These are phyloP conservation scores for Calycopis cecrops DNA, from an alignment of 1,140 invertebrate species.

Conservation along the genomic window DNA sequence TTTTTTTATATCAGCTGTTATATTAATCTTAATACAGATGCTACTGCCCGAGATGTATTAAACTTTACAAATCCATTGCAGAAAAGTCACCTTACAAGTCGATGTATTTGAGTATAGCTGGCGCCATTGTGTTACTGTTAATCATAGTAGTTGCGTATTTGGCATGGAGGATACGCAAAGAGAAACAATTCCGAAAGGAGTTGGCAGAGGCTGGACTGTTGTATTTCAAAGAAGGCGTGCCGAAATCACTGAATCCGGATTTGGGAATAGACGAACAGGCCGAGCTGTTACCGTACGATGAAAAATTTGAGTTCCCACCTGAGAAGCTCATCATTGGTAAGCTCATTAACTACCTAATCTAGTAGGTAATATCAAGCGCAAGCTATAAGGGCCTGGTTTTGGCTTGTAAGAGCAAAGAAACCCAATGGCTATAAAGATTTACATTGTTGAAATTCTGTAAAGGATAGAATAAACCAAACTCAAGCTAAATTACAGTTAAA, in stretches of 20 bases:
- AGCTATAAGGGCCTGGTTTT: too few relatives aligned
- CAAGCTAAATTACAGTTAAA: too few relatives aligned
- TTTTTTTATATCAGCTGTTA: too few relatives aligned
- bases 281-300: conserved; percentile 92
- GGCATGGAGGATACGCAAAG: conserved; percentile 75
- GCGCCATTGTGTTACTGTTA: conserved; percentile 69
- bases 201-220: conserved; percentile 80
- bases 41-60: too few relatives aligned
- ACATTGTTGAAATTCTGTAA: too few relatives aligned
- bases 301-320: conserved; percentile 91
- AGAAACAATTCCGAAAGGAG: conserved; percentile 78
- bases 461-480: too few relatives aligned
- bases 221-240: conserved; percentile 87
- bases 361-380: too few relatives aligned
- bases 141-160: conserved; percentile 74
- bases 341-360: too few relatives aligned
- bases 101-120: conserved; percentile 45
- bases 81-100: conserved; percentile 34
- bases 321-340: conserved; percentile 87
- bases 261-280: conserved; percentile 93
- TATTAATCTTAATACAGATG: too few relatives aligned
- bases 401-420: too few relatives aligned
- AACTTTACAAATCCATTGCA: conserved; percentile 26
- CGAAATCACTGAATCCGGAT: conserved; percentile 91
- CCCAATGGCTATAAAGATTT: too few relatives aligned